These are phyloP conservation scores for Drosophila antonietae DNA, from an alignment of 2,888 invertebrate genomes.

Conservation along the genomic window DNA sequence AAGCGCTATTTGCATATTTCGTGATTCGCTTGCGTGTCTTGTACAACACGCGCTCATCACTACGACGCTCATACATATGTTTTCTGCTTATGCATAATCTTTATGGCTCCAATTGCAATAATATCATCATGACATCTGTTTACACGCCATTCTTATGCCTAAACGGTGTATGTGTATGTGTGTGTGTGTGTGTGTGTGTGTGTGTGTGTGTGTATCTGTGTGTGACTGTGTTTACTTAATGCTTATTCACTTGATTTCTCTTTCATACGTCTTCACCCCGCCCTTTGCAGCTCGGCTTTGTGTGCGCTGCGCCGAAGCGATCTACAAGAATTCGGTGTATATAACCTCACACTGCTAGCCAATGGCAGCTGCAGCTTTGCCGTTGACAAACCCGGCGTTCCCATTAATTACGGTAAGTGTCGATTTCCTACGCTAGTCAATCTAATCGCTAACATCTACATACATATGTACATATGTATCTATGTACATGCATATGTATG, in stretches of 20 bases:
- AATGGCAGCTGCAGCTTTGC: conserved; percentile 86
- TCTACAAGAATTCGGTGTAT: conserved; percentile 90
- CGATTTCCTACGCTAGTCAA: background rate
- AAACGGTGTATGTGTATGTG: conserved; percentile 38
- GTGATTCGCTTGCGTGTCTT: background rate
- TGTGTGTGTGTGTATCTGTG: background rate
- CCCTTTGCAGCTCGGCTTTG: conserved; percentile 85
- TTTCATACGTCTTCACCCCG: background rate
- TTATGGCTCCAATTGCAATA: conserved; percentile 9
- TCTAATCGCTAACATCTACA: conserved; percentile 16
- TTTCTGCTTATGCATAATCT: conserved; percentile 14
- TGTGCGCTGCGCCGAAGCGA: conserved; percentile 84
- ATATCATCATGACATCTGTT: conserved; percentile 14
- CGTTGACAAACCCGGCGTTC: conserved; percentile 88
- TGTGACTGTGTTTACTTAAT: background rate
- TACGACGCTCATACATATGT: background rate
- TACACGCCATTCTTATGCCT: conserved; percentile 5
- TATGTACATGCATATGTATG: too few species aligned
- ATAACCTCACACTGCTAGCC: conserved; percentile 86
- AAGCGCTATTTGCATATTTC: background rate
- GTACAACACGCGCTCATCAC: conserved; percentile 1
- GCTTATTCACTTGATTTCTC: conserved; percentile 40
- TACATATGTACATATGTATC: background rate
- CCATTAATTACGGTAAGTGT: conserved; percentile 87
- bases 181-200: background rate